phyloP scores from a whole-genome alignment of 2,797 vertebrate genomes.

The Notoglanidium macrostoma region DNA sequence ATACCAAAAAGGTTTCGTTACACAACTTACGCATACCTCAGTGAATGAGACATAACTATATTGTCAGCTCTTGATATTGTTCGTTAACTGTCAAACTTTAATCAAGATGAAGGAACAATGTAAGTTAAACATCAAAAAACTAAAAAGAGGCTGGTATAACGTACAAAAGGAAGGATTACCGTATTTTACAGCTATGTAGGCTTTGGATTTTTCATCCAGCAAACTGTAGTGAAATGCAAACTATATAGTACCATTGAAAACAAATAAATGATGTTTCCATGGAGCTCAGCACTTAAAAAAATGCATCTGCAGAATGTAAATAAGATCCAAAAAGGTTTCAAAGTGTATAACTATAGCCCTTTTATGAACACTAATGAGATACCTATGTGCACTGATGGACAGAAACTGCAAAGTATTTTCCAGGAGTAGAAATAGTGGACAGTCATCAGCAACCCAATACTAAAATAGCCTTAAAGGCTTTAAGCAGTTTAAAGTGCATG shows the following conservation, averaged over 20 bases:
- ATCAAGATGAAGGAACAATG: neutral
- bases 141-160: neutral
- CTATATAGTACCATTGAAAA: neutral
- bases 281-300: conserved; percentile 17
- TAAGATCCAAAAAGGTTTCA: conserved; percentile 55
- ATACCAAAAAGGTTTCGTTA: conserved; percentile 70
- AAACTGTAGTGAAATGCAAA: neutral
- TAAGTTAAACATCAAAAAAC: conserved; percentile 21
- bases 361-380: conserved; percentile 56
- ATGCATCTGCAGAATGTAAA: conserved; percentile 60
- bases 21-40: conserved; percentile 39
- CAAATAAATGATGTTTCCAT: conserved; percentile 22
- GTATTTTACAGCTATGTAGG: neutral
- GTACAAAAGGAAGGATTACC: neutral
- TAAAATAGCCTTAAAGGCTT: conserved; percentile 21
- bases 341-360: conserved; percentile 70
- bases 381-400: conserved; percentile 60
- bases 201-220: neutral
- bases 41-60: conserved; percentile 47
- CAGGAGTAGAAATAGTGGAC: conserved; percentile 46
- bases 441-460: conserved; percentile 38
- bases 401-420: conserved; percentile 60
- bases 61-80: conserved; percentile 28
- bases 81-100: neutral
- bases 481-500: neutral